Evolutionary conservation across 2,888 invertebrate genomes (phyloP).

Genomic region (Lepetodrilus schrolli): DNA sequence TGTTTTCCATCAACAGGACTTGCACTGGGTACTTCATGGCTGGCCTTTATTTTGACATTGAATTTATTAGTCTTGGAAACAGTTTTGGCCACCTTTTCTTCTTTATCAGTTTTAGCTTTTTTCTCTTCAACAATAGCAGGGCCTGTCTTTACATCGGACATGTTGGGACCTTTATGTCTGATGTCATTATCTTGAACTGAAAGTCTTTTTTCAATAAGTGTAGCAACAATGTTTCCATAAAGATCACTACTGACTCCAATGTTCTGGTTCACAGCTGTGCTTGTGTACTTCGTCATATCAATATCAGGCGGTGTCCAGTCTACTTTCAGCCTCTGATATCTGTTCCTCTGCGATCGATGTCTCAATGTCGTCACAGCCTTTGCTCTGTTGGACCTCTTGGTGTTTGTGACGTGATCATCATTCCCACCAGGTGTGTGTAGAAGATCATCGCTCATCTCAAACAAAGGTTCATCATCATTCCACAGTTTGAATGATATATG

Average conservation of each 20-base stretch:
- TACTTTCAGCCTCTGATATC: not conserved
- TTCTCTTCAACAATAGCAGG: too few species aligned
- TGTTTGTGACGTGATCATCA: not conserved
- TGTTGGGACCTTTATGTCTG: too few species aligned
- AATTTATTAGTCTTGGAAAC: too few species aligned
- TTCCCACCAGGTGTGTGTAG: not conserved
- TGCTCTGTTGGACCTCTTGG: not conserved
- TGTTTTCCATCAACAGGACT: too few species aligned
- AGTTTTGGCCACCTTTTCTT: too few species aligned
- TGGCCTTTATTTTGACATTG: too few species aligned
- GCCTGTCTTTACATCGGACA: too few species aligned
- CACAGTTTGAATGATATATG: not conserved
- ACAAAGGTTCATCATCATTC: not conserved
- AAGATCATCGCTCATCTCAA: not conserved
- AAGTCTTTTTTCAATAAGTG: not conserved
- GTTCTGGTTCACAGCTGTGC: not conserved
- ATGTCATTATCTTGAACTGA: too few species aligned
- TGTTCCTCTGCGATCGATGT: not conserved
- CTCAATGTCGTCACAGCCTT: not conserved
- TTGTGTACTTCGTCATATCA: not conserved
- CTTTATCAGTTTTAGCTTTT: too few species aligned
- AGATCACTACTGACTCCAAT: not conserved
- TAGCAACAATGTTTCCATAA: not conserved
- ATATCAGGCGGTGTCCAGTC: conserved; percentile 1
- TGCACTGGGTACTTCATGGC: too few species aligned